Percentiles rank a stretch among this genome's conserved stretches.
Evolutionary conservation across 2,113 vertebrate genomes (phyloP).

Genomic region (Oryzias melastigma): DNA sequence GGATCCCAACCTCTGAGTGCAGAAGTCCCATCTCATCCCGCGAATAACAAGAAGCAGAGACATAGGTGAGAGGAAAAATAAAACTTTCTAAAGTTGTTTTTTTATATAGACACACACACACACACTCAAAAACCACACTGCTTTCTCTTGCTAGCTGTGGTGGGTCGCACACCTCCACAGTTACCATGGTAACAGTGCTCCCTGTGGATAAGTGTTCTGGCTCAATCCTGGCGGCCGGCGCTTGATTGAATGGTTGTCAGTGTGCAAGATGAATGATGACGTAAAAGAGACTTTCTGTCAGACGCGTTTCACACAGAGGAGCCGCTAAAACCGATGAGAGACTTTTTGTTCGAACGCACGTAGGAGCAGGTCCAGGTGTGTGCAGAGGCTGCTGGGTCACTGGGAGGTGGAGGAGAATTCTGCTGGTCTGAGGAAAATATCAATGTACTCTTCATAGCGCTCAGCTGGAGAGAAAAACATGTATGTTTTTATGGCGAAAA

Average conservation of each 20-base stretch:
- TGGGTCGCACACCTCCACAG: conserved; percentile 53
- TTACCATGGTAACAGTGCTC: conserved; percentile 65
- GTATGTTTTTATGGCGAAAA: conserved; percentile 31
- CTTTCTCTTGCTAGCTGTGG: conserved; percentile 42
- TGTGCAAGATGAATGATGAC: conserved; percentile 55
- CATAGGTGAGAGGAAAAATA: conserved; percentile 3
- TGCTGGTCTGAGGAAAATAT: conserved; percentile 47
- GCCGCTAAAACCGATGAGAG: conserved; percentile 43
- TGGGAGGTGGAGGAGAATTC: conserved; percentile 26
- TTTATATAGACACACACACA: not conserved
- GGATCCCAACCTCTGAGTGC: too few relatives aligned
- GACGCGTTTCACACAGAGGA: conserved; percentile 40
- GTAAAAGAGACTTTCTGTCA: conserved; percentile 46
- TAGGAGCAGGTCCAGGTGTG: not conserved
- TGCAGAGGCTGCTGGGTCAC: conserved; percentile 30
- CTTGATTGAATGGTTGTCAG: conserved; percentile 70
- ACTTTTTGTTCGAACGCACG: conserved; percentile 4
- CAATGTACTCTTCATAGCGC: conserved; percentile 23
- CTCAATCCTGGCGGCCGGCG: conserved; percentile 47
- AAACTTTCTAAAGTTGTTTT: conserved; percentile 40
- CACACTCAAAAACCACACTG: conserved; percentile 17
- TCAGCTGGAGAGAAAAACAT: conserved; percentile 27
- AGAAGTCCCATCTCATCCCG: too few relatives aligned
- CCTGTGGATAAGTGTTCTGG: conserved; percentile 45
- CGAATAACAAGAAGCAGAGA: not conserved